Percentiles rank a stretch among this genome's conserved stretches.
Conservation (phyloP, 92 coral and sea anemone species). For the Palythoa heliodiscus region DNA sequence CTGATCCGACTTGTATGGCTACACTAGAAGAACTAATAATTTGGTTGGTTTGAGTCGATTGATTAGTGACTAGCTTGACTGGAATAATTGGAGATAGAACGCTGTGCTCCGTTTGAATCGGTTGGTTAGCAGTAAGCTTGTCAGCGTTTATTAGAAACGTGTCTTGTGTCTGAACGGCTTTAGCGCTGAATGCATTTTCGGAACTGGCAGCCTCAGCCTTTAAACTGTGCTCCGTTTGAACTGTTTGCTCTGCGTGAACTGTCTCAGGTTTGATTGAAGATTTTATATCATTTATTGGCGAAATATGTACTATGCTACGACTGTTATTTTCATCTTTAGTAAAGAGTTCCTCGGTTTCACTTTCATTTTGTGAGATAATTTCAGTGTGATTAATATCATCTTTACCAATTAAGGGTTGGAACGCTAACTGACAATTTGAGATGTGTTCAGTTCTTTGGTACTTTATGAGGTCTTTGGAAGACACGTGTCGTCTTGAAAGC, state of each 20-base stretch:
- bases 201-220: neutral
- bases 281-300: neutral
- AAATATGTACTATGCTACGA: neutral
- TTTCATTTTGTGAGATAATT: neutral
- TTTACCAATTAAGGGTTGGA: neutral
- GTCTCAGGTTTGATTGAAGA: conserved; percentile 3
- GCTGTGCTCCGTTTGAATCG: neutral
- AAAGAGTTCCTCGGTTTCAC: neutral
- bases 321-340: neutral
- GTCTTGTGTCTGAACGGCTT: neutral
- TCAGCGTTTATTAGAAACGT: neutral
- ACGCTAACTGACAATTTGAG: neutral
- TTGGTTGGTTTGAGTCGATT: neutral
- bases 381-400: neutral
- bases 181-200: neutral
- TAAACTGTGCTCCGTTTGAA: neutral
- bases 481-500: neutral
- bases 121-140: neutral
- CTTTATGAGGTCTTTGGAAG: neutral
- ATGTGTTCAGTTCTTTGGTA: neutral
- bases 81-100: neutral
- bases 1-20: neutral
- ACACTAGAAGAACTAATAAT: neutral
- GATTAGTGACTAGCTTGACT: neutral
- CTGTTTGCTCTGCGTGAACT: neutral